phyloP scores from a whole-genome alignment of 2,888 invertebrate species.

The Malthinus flaveolus region DNA sequence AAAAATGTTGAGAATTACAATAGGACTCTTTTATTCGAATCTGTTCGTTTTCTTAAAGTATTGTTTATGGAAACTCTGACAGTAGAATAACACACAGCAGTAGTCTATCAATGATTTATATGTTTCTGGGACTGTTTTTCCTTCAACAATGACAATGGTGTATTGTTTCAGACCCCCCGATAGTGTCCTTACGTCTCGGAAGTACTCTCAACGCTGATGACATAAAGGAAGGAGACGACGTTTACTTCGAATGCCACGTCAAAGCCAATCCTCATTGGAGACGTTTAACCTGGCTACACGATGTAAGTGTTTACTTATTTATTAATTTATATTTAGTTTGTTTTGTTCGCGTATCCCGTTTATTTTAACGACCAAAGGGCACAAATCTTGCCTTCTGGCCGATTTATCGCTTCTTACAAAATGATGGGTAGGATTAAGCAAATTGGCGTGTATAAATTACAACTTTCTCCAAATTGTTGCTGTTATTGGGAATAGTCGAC shows the following conservation, averaged over 20 bases:
- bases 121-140: constrained; percentile 41
- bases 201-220: constrained; percentile 83
- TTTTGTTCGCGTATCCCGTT: no score
- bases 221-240: constrained; percentile 91
- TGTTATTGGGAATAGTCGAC: no score
- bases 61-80: constrained; percentile 28
- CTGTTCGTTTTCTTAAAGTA: constrained; percentile 31
- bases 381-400: no score
- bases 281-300: constrained; percentile 84
- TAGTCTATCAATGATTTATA: constrained; percentile 49
- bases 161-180: constrained; percentile 75
- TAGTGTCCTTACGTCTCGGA: constrained; percentile 79
- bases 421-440: no score
- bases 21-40: constrained; percentile 28
- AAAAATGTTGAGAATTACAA: constrained; percentile 15
- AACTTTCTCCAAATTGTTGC: no score
- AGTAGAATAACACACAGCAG: constrained; percentile 27
- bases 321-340: neutral
- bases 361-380: no score
- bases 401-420: no score
- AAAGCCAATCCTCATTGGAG: constrained; percentile 85
- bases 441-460: no score
- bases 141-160: constrained; percentile 34
- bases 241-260: constrained; percentile 91
- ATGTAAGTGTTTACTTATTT: constrained; percentile 65